Percentiles rank a stretch among this genome's conserved stretches.
These are phyloP conservation scores for Tetramorium parvispinum DNA, from an alignment of 1,140 invertebrate species.

Conservation along the genomic window DNA sequence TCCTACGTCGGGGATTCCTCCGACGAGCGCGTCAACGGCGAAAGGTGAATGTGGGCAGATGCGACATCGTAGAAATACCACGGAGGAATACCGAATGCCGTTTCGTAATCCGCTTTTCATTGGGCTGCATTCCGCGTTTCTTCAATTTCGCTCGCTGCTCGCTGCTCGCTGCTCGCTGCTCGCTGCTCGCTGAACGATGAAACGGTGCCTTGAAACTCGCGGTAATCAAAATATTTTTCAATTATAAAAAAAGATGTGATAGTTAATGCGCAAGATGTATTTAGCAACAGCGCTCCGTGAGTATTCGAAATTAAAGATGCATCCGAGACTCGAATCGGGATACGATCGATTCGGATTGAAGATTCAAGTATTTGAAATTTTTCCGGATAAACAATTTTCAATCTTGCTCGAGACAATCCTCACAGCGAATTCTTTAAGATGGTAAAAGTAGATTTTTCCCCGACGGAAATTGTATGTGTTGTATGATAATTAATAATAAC, in stretches of 20 bases:
- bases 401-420: no score
- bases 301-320: neutral
- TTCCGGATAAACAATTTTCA: neutral
- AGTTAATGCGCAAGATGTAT: no score
- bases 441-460: no score
- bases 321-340: neutral
- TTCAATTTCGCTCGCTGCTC: slow-evolving; percentile 30
- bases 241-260: neutral
- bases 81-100: slow-evolving; percentile 54
- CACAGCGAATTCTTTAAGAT: no score
- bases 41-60: slow-evolving; percentile 64
- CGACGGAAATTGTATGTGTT: no score
- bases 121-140: slow-evolving; percentile 5
- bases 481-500: no score
- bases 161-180: slow-evolving; percentile 35
- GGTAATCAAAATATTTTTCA: neutral
- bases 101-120: slow-evolving; percentile 63
- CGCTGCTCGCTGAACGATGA: neutral
- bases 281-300: neutral
- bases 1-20: slow-evolving; percentile 32
- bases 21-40: slow-evolving; percentile 31
- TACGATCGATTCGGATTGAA: neutral
- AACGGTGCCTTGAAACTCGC: neutral
- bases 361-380: neutral
- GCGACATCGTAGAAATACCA: slow-evolving; percentile 47